Base-by-base conservation (phyloP, 2,888 invertebrate genomes). In the Metopia argyrocephala region DNA sequence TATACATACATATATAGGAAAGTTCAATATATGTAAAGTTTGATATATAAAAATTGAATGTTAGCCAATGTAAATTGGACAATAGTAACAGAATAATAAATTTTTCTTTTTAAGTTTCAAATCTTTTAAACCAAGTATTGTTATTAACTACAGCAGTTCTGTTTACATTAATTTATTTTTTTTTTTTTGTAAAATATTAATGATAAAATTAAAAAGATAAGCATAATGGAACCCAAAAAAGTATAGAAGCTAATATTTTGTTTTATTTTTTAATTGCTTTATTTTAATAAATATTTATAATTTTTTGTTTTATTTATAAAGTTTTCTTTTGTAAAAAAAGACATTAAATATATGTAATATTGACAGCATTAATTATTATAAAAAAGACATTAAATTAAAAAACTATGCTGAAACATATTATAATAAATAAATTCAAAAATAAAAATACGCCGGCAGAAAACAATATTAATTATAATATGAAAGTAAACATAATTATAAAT, bases 241-340 rank as follows among this genome's bases (percentile, higher is more conserved):
- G 83, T 82, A 83, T 78, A 84, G 84, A 84, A 84, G 84, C 84
- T 84, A 84, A 79, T 83, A 82, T 78, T 81, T 78, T 79, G 56
- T 46, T 66, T 21, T 45, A 52, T 38, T 48, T 79, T 80, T 50
- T 65, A 71, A 27, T 12, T 48, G n/a, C 21, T 59, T 27, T 76
- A 56, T 71, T 23, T 59, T 31, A 66, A 45, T 62, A 68, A 25
- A 15, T 74, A 76, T 52, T 61, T 57, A 56, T 48, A 56, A 62
- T 21, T 27, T 38, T 45, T 65, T 69, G 46, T 59, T 69, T 48
- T 78, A 46, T 25, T 20, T 6, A 54, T 12, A 18, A 61, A 31
- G 31, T 38, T 38, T 38, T 12, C 38, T 9, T 15, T 57, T 70
- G 69, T 59, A 54, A 79, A 75, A 70, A 84, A 83, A 83, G 81